These are phyloP conservation scores for Chaetogeoica ovagalla DNA, from an alignment of 2,888 invertebrate species.

Conservation along the genomic window DNA sequence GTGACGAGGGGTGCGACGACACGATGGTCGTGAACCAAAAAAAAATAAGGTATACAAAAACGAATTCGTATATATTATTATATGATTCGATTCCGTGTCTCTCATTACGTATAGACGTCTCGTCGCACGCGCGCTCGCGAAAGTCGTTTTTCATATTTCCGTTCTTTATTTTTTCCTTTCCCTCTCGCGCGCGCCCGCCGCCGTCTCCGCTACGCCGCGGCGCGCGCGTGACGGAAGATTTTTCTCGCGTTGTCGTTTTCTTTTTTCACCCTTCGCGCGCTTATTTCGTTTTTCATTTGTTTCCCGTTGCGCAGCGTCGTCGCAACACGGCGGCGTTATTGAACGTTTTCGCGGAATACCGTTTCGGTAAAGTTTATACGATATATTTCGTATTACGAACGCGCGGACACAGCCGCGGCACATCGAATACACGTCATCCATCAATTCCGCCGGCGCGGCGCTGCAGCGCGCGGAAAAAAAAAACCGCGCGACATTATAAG, in stretches of 20 bases:
- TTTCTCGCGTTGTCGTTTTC: not conserved
- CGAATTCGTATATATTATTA: slow-evolving; percentile 20
- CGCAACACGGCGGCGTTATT: slow-evolving; percentile 1
- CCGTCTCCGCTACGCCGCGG: no score
- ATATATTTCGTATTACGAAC: not conserved
- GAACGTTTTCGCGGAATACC: slow-evolving; percentile 7
- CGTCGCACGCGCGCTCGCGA: not conserved
- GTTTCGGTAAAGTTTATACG: slow-evolving; percentile 24
- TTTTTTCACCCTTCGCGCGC: slow-evolving; percentile 16
- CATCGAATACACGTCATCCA: slow-evolving; percentile 41
- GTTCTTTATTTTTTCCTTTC: no score
- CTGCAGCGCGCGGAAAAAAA: no score
- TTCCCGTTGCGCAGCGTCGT: no score
- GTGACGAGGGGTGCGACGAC: not conserved
- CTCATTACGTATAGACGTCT: slow-evolving; percentile 12
- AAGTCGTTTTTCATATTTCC: slow-evolving; percentile 46
- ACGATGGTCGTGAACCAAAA: not conserved
- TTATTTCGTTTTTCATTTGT: no score
- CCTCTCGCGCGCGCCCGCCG: no score
- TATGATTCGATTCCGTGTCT: slow-evolving; percentile 41
- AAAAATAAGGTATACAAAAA: not conserved
- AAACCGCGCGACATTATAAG: no score
- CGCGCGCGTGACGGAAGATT: not conserved
- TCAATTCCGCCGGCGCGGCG: slow-evolving; percentile 36
- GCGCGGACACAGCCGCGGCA: slow-evolving; percentile 1